A percentile compares a stretch with the other conserved stretches of the same genome.
Conservation (phyloP, 2,113 vertebrate species). For the Collichthys lucidus region DNA sequence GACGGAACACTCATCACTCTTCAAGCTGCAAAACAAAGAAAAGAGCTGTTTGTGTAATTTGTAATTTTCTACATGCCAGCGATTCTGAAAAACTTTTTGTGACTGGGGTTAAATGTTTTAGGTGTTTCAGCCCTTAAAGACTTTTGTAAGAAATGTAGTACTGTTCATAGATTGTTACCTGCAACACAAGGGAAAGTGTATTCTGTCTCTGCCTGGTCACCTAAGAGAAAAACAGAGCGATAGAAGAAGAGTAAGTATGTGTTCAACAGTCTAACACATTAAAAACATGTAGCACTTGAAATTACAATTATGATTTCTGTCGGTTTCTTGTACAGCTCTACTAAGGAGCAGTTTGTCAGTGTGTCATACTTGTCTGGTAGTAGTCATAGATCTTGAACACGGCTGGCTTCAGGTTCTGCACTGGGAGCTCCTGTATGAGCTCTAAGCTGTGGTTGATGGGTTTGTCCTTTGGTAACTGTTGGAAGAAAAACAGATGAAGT, state of each 20-base stretch:
- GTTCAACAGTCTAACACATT: background rate
- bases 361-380: constrained; percentile 87
- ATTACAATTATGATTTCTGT: background rate
- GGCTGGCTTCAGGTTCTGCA: constrained; percentile 86
- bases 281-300: background rate
- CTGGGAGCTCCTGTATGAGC: constrained; percentile 78
- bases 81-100: background rate
- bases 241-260: background rate
- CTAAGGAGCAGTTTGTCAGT: background rate
- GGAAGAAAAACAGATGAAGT: background rate
- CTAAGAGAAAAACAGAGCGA: constrained; percentile 47
- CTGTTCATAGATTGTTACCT: constrained; percentile 25
- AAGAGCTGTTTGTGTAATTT: background rate
- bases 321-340: background rate
- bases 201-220: constrained; percentile 72
- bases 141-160: background rate
- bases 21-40: constrained; percentile 10
- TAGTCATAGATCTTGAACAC: constrained; percentile 88
- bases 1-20: background rate
- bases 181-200: constrained; percentile 64
- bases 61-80: too few relatives aligned
- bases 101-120: background rate
- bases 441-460: constrained; percentile 65
- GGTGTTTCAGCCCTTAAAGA: background rate
- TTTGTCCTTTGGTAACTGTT: constrained; percentile 59